Evolutionary conservation across 2,113 vertebrate species (phyloP).

Genomic region (Australoheros scitulus): DNA sequence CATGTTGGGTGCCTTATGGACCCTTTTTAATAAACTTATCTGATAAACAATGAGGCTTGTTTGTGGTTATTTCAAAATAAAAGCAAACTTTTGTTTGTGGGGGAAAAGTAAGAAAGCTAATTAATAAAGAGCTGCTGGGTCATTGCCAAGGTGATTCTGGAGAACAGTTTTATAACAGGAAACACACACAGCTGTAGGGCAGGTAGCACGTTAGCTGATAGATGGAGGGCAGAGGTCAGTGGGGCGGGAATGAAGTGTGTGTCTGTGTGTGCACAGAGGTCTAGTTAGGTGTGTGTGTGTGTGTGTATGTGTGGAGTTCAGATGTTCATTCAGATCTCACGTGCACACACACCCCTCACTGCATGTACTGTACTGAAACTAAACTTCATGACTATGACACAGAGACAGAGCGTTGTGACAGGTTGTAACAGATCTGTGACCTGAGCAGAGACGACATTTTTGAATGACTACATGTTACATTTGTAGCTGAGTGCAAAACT

Average conservation of each 20-base stretch:
- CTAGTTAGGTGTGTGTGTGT: constrained; percentile 24
- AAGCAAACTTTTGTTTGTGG: not conserved
- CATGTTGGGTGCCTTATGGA: not conserved
- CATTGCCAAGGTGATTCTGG: not conserved
- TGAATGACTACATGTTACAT: not conserved
- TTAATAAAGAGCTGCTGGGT: not conserved
- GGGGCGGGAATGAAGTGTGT: constrained; percentile 48
- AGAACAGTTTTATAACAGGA: not conserved
- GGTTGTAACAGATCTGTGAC: not conserved
- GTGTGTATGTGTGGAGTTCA: not conserved
- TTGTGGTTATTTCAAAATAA: not conserved
- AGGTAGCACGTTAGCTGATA: constrained; percentile 46
- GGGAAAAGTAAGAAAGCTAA: not conserved
- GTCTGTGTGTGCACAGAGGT: not conserved
- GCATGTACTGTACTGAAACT: not conserved
- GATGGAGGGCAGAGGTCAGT: constrained; percentile 53
- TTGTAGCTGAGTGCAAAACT: not conserved
- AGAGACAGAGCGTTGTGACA: fast-evolving
- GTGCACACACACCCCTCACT: not conserved
- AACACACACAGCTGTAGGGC: constrained; percentile 13
- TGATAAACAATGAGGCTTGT: not conserved
- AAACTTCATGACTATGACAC: no score
- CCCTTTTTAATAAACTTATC: not conserved
- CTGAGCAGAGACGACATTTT: not conserved
- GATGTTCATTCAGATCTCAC: not conserved